Evolutionary conservation across 2,113 vertebrate species (phyloP), one percentile per base, ranked within the genome.

Genomic region (Emydocephalus ijimae): DNA sequence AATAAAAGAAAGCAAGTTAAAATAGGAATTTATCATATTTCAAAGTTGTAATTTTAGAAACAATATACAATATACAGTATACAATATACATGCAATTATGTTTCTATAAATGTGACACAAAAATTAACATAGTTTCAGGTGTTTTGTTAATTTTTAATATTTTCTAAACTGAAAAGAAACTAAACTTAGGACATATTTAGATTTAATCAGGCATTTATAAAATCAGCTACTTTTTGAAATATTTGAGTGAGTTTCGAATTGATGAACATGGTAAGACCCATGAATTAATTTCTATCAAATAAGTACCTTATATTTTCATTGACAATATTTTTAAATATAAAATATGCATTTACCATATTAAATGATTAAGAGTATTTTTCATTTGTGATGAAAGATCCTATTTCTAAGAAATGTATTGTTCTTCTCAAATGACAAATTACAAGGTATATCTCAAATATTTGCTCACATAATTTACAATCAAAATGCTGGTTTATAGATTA

Each of bases 21-120:
- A 88, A 92, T 39, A 48, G 14, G n/a, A 50, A 11, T 74, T 89
- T 95, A 90, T 94, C 2, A 29, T 93, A 57, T 21, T 64, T 90
- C 88, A 94, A 93, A 89, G 89, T 56, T 91, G 34, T 95, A 95
- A 91, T 93, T 94, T 90, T 95, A 50, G 91, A 94, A 91, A 64
- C 39, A 92, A 45, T 48, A 39, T 39, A 64, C 39, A 92, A 45
- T 48, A 39, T 39, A 39, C 2, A 39, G 88, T 91, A 24, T 34
- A 88, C 94, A 34, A 88, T 69, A 24, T 29, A 39, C 5, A 21
- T 92, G 43, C 81, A 55, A 59, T 61, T 85, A 56, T 56, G 93
- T 89, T 20, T 93, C 94, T 94, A 89, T 91, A 85, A 74, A 24
- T n/a, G 43, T 89, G 52, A 0, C 34, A 48, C 10, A 81, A 50